Conservation (phyloP, 1,140 invertebrate species). For the Cardiocondyla obscurior region DNA sequence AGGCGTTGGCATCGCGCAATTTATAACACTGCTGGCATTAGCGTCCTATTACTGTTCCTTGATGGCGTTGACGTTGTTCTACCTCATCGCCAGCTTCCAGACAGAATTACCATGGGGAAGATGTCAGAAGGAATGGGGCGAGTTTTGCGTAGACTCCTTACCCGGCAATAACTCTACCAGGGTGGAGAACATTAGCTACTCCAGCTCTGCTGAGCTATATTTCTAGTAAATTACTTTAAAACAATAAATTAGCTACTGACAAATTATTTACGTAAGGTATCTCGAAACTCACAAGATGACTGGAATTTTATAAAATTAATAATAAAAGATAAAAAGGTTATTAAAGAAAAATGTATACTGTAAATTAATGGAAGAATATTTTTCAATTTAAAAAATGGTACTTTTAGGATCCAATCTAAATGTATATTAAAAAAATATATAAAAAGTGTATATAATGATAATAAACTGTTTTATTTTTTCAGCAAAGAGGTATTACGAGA, state of each 20-base stretch:
- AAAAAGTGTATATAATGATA: neutral
- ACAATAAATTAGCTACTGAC: neutral
- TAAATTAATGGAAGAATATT: too few species aligned
- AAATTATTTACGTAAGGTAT: neutral
- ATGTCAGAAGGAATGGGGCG: slow-evolving; percentile 86
- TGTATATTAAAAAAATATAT: too few species aligned
- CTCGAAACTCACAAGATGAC: neutral
- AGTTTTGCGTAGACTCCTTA: slow-evolving; percentile 73
- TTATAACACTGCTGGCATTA: slow-evolving; percentile 72
- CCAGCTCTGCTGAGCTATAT: slow-evolving; percentile 75
- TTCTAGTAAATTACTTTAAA: slow-evolving; percentile 80
- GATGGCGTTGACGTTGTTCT: slow-evolving; percentile 91
- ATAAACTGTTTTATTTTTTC: slow-evolving; percentile 74
- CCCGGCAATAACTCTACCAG: slow-evolving; percentile 27
- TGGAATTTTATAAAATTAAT: neutral
- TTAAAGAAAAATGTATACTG: too few species aligned
- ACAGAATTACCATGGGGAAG: slow-evolving; percentile 87
- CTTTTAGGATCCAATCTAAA: too few species aligned
- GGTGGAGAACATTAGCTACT: neutral
- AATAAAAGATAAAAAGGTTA: neutral
- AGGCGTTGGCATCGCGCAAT: slow-evolving; percentile 89
- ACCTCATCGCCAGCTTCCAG: slow-evolving; percentile 87
- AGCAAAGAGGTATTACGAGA: slow-evolving; percentile 89
- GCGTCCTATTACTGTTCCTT: slow-evolving; percentile 91
- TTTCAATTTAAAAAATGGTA: too few species aligned